A percentile compares a stretch with the other conserved stretches of the same genome.
These are phyloP conservation scores for Danio rerio DNA, from an alignment of 2,113 vertebrate genomes.

Conservation along the genomic window DNA sequence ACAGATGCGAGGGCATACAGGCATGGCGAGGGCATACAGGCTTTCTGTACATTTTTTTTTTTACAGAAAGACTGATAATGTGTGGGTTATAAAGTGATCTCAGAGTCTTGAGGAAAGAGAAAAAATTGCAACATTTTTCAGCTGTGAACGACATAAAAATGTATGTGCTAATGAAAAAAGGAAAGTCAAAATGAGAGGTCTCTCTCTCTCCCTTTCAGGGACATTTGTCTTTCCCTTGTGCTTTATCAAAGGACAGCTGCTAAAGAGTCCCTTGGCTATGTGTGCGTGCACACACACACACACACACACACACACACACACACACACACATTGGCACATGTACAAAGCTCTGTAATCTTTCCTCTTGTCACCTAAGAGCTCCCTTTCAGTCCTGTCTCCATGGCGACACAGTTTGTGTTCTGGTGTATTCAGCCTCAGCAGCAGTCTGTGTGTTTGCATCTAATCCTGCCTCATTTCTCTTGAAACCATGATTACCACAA, in stretches of 20 bases:
- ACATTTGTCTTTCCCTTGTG: conserved; percentile 33
- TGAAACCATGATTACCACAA: background rate
- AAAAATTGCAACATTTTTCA: background rate
- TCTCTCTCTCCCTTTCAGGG: conserved; percentile 3
- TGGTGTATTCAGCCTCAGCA: background rate
- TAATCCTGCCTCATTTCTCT: background rate
- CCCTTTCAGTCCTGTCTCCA: conserved; percentile 40
- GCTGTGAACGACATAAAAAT: background rate
- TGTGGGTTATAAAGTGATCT: conserved; percentile 17
- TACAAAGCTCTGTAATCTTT: conserved; percentile 40
- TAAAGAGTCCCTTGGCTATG: conserved; percentile 35
- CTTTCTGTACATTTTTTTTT: too few relatives aligned
- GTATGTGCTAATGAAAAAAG: conserved; percentile 5
- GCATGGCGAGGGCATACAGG: background rate
- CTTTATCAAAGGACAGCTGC: conserved; percentile 37
- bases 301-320: conserved; percentile 18
- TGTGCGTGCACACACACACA: conserved; percentile 11
- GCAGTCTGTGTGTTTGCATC: background rate
- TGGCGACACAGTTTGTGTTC: conserved; percentile 29
- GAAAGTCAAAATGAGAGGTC: background rate
- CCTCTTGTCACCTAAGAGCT: conserved; percentile 30
- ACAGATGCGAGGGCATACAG: background rate
- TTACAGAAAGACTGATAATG: conserved; percentile 10
- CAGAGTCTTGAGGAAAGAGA: conserved; percentile 8
- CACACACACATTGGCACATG: background rate